Conservation (phyloP, 2,888 invertebrate species). For the Campaea margaritaria region DNA sequence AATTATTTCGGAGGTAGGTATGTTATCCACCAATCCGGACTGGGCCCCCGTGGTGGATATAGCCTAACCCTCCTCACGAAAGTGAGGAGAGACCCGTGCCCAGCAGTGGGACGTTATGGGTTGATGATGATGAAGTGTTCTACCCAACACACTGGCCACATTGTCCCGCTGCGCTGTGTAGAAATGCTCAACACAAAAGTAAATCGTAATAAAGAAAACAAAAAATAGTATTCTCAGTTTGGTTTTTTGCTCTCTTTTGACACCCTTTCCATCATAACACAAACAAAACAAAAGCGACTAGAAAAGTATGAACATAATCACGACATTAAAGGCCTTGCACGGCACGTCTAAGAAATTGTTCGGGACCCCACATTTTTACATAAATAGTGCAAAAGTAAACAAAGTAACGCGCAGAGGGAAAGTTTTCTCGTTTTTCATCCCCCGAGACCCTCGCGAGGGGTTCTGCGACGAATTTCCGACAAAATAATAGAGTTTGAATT, state of each 20-base stretch:
- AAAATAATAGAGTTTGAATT: constrained; percentile 70
- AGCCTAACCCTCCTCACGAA: no score
- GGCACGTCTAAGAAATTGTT: constrained; percentile 60
- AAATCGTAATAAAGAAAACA: not conserved
- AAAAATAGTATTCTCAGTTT: not conserved
- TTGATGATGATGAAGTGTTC: no score
- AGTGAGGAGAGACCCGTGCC: no score
- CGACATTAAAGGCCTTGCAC: constrained; percentile 49
- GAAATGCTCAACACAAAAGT: no score
- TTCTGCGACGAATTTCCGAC: constrained; percentile 72
- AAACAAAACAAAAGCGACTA: constrained; percentile 9
- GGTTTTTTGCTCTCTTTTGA: no score
- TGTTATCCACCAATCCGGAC: no score
- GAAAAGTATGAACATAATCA: constrained; percentile 43
- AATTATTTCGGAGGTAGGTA: no score
- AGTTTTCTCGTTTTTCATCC: constrained; percentile 79
- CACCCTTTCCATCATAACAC: not conserved
- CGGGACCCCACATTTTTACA: constrained; percentile 64
- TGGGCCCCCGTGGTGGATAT: no score
- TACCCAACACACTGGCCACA: no score
- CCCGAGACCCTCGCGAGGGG: constrained; percentile 62
- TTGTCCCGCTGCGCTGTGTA: no score
- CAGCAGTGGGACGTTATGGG: no score
- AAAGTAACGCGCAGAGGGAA: constrained; percentile 70
- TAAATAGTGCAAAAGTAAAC: constrained; percentile 81